Percentiles rank a stretch among this genome's conserved stretches.
Conservation (phyloP, 2,888 invertebrate genomes). For the Plebejus argus region DNA sequence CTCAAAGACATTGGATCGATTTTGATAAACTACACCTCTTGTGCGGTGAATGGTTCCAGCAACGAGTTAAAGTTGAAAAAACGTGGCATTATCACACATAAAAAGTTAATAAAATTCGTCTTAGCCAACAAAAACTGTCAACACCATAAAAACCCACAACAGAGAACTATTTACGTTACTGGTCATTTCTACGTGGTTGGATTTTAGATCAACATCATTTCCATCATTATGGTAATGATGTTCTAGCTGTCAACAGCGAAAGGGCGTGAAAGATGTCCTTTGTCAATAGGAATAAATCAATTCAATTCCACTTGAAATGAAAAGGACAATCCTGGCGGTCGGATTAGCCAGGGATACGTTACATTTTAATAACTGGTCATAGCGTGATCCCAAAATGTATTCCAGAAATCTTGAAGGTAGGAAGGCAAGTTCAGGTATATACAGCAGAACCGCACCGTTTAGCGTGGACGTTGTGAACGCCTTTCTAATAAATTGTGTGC, state of each 20-base stretch:
- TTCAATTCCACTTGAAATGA: slow-evolving; percentile 56
- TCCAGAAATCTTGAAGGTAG: background rate
- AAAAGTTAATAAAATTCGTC: slow-evolving; percentile 16
- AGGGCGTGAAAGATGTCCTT: slow-evolving; percentile 56
- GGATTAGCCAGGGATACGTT: slow-evolving; percentile 69
- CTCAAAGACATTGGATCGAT: too few relatives aligned
- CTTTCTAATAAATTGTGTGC: too few relatives aligned
- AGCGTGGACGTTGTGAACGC: too few relatives aligned
- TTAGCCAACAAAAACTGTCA: slow-evolving; percentile 15
- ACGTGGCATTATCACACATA: background rate
- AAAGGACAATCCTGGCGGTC: slow-evolving; percentile 59
- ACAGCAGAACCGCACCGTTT: too few relatives aligned
- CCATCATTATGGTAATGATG: slow-evolving; percentile 65
- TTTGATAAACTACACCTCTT: too few relatives aligned
- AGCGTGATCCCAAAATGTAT: background rate
- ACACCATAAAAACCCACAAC: background rate
- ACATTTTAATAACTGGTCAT: slow-evolving; percentile 53
- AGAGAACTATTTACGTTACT: slow-evolving; percentile 15
- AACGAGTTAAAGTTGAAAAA: background rate
- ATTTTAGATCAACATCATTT: slow-evolving; percentile 40
- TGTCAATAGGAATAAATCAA: slow-evolving; percentile 60
- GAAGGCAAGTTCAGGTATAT: too few relatives aligned
- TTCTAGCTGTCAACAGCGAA: slow-evolving; percentile 46
- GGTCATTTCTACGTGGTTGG: slow-evolving; percentile 17
- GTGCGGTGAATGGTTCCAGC: too few relatives aligned